Evolutionary conservation across 2,797 vertebrate species (phyloP), one percentile per base, ranked within the genome.

Genomic region (Danio tinwini): DNA sequence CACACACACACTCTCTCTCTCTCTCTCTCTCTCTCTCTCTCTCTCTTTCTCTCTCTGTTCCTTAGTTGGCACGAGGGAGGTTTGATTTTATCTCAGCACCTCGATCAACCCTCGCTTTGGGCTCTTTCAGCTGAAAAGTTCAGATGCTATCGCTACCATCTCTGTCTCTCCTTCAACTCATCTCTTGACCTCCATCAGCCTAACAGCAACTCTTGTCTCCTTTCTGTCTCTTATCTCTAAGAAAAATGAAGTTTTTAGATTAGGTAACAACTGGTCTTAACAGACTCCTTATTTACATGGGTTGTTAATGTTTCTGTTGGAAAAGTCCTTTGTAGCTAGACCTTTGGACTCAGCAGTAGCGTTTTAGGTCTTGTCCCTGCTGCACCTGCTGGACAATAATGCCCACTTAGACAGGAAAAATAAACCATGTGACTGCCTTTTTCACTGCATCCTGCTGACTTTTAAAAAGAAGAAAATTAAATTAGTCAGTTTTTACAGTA

Each of bases 141-240:
- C 71, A 78, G 81, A 84, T 84, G 78, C 62, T 78, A 84, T 86
- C 84, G 29, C 45, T 79, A 75, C 80, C 74, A 59, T 72, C 83
- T 82, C 62, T 83, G 86, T 87, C 39, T 84, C 85, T 88, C 62
- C 84, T 87, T 85, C 83, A 61, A 72, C 78, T 86, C 81, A 80
- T 89, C 84, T 81, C 71, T 53, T 74, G 61, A 83, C 71, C 73
- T 76, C 65, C 56, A 62, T 63, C 40, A 56, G 50, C 83, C 81
- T 86, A 86, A 65, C 84, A 83, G 81, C 83, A 45, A 78, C 77
- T 81, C 74, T 67, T 19, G 37, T 71, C 59, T 40, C 7, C 45
- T 13, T 21, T 52, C 12, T 52, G 11, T 61, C 6, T 71, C 42
- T 45, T 65, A 70, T 65, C 64, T 58, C 7, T 0, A 49, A 68